Evolutionary conservation across 1,140 invertebrate species (phyloP).

Genomic region (Macrotrachela quadricornifera): DNA sequence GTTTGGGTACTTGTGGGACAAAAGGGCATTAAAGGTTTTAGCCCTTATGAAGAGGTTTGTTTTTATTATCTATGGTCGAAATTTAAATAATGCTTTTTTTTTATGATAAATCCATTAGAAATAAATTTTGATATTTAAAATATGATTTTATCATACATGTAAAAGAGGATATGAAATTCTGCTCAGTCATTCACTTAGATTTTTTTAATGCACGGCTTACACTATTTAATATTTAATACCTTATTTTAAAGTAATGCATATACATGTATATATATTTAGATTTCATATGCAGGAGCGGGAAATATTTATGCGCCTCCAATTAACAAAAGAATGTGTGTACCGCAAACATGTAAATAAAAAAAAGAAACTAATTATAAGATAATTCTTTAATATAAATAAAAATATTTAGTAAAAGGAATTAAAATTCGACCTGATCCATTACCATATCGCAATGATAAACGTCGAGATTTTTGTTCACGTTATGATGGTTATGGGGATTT

Average conservation of each 20-base stretch:
- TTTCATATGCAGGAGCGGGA: conserved; percentile 9
- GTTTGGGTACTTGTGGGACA: conserved; percentile 39
- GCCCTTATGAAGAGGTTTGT: conserved; percentile 32
- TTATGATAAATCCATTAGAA: no score
- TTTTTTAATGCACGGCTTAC: no score
- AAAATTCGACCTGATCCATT: conserved; percentile 27
- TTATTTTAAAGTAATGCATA: no score
- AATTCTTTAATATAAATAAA: no score
- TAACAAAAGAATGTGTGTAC: conserved; percentile 13
- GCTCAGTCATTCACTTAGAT: no score
- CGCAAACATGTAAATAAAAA: conserved; percentile 12
- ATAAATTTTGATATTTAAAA: no score
- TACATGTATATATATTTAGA: neutral
- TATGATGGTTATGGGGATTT: conserved; percentile 31
- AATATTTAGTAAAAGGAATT: conserved; percentile 15
- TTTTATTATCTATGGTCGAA: neutral
- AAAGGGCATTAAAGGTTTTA: conserved; percentile 36
- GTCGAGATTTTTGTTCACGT: conserved; percentile 29
- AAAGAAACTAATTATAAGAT: neutral
- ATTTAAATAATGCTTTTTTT: neutral
- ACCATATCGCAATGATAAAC: conserved; percentile 23
- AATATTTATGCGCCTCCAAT: conserved; percentile 11
- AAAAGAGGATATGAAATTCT: no score
- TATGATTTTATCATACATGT: no score
- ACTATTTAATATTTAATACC: no score